A percentile compares a stretch with the other conserved stretches of the same genome.
Conservation (phyloP, 2,797 vertebrate genomes). For the Selene dorsalis region DNA sequence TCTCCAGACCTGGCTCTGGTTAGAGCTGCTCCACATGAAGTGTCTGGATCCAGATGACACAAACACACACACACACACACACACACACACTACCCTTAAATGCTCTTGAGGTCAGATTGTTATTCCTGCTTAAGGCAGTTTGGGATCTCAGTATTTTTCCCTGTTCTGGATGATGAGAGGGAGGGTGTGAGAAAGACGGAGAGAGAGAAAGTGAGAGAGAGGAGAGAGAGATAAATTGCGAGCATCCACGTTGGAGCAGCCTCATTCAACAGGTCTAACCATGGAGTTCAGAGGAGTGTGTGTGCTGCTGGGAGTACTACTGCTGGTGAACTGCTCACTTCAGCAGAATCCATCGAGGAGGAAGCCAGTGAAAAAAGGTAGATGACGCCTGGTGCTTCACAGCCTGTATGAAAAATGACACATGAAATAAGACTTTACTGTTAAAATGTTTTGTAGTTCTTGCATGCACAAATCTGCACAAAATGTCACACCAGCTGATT, state of each 20-base stretch:
- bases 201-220: slow-evolving; percentile 41
- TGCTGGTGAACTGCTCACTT: slow-evolving; percentile 78
- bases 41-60: slow-evolving; percentile 51
- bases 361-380: slow-evolving; percentile 88
- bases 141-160: slow-evolving; percentile 68
- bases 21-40: slow-evolving; percentile 14
- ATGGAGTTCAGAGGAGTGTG: slow-evolving; percentile 85
- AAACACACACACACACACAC: slow-evolving; percentile 16
- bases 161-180: slow-evolving; percentile 48
- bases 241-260: slow-evolving; percentile 53
- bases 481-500: not conserved
- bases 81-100: slow-evolving; percentile 25
- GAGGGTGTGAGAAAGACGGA: slow-evolving; percentile 45
- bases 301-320: slow-evolving; percentile 85
- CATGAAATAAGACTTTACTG: no score
- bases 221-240: slow-evolving; percentile 69
- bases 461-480: not conserved
- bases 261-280: slow-evolving; percentile 62
- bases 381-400: not conserved
- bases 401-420: not conserved
- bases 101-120: slow-evolving; percentile 57
- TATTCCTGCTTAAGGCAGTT: slow-evolving; percentile 71
- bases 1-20: slow-evolving; percentile 48
- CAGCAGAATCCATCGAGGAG: slow-evolving; percentile 78
- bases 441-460: not conserved